Evolutionary conservation across 2,888 invertebrate species (phyloP), one percentile per base, ranked within the genome.

Genomic region (Hofmannophila pseudospretella): DNA sequence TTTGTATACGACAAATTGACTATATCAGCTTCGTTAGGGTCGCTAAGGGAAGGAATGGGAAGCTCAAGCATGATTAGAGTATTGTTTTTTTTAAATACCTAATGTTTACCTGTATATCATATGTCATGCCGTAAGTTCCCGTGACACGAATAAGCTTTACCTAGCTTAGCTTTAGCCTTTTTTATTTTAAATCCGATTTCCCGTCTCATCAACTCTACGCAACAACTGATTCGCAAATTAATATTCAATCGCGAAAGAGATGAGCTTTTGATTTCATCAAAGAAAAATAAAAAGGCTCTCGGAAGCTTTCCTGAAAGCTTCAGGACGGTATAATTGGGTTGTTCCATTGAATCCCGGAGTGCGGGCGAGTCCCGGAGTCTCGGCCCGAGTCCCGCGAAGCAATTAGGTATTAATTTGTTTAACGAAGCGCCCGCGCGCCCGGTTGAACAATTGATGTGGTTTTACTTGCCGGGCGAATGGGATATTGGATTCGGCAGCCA

Each of bases 371-470:
- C 23, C 32, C 11, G 32, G 36, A 41, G 34, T 42, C 41, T 41
- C 9, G 38, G 29, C 26, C 38, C 41, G 42, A 11, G 38, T 33
- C 26, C 38, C 23, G 22, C 31, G 41, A 44, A 52, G 56, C 67
- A 68, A 72, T 71, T 69, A 66, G 49, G 54, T 54, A 64, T 60
- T 65, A 65, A 68, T 72, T 64, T 59, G 59, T 62, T 63, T 61
- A 64, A 58, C 54, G 56, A 54, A 57, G 51, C 51, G 44, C 43
- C 47, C 23, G 16, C n/a, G n/a, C n/a, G n/a, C n/a, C n/a, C n/a
- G 53, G 46, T 47, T 56, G 64, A 67, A 65, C 63, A 62, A 62
- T 68, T 58, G 60, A 52, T 58, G 65, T 51, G 67, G 67, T 62
- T n/a, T n/a, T 58, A 47, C 50, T 49, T 36, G 23, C 1, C n/a